These are phyloP conservation scores for Scaptomyza reducta DNA, from an alignment of 2,888 invertebrate genomes.

Conservation along the genomic window DNA sequence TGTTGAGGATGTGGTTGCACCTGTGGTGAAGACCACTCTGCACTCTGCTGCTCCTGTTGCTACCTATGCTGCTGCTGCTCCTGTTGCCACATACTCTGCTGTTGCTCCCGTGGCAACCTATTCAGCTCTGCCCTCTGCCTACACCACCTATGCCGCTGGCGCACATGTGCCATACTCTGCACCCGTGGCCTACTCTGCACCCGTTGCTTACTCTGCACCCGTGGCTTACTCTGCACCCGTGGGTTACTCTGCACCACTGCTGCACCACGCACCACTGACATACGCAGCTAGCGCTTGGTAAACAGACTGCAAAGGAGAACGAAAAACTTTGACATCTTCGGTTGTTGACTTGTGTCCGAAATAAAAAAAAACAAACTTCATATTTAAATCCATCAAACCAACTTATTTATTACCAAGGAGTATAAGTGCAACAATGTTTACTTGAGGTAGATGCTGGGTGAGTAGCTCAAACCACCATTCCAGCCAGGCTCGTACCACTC, in stretches of 20 bases:
- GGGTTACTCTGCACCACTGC: slow-evolving; percentile 41
- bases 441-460: slow-evolving; percentile 64
- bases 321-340: slow-evolving; percentile 67
- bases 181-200: slow-evolving; percentile 61
- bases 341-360: slow-evolving; percentile 65
- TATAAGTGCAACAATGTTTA: slow-evolving; percentile 1
- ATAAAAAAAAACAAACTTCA: slow-evolving; percentile 29
- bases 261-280: slow-evolving; percentile 62
- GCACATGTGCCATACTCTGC: slow-evolving; percentile 39
- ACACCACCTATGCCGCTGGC: slow-evolving; percentile 24
- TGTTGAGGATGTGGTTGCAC: slow-evolving; percentile 80
- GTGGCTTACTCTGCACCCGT: slow-evolving; percentile 38
- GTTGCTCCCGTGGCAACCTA: slow-evolving; percentile 44
- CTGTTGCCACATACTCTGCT: slow-evolving; percentile 26
- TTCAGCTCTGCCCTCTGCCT: slow-evolving; percentile 17
- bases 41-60: slow-evolving; percentile 53
- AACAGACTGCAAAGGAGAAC: slow-evolving; percentile 44
- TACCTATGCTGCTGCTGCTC: slow-evolving; percentile 23
- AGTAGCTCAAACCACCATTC: slow-evolving; percentile 55
- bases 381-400: slow-evolving; percentile 12
- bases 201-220: slow-evolving; percentile 52
- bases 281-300: slow-evolving; percentile 75
- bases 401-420: slow-evolving; percentile 1
- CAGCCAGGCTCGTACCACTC: slow-evolving; percentile 65
- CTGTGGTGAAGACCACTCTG: slow-evolving; percentile 75